Percentiles rank a stretch among this genome's conserved stretches.
These are phyloP conservation scores for Nothoprocta perdicaria DNA, from an alignment of 2,113 vertebrate genomes.

Conservation along the genomic window DNA sequence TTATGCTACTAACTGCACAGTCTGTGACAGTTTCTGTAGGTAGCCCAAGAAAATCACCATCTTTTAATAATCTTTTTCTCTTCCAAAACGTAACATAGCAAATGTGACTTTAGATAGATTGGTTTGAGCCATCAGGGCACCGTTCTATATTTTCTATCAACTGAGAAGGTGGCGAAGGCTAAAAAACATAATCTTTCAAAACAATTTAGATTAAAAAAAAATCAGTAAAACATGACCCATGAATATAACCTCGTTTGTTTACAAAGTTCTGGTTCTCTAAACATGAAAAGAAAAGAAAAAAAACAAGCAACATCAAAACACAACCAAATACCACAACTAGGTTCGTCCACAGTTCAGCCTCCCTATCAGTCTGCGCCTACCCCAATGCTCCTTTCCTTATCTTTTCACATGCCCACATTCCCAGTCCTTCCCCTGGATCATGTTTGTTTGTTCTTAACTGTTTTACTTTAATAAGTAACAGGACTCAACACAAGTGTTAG, in stretches of 20 bases:
- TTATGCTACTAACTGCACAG: neutral
- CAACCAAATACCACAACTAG: neutral
- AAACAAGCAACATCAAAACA: neutral
- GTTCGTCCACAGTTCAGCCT: neutral
- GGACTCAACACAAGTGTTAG: accelerated
- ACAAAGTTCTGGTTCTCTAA: neutral
- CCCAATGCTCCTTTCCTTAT: neutral
- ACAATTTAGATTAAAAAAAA: neutral
- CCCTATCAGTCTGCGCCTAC: neutral
- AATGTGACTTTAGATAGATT: neutral
- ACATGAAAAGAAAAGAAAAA: neutral
- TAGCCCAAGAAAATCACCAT: neutral
- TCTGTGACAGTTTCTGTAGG: neutral
- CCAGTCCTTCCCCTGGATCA: neutral
- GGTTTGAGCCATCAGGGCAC: neutral
- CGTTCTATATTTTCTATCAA: neutral
- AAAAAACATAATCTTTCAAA: neutral
- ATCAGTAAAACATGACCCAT: neutral
- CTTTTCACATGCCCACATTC: neutral
- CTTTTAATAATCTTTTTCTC: neutral
- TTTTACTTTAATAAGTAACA: neutral
- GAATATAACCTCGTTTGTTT: neutral
- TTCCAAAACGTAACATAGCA: neutral
- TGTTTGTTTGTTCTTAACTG: neutral
- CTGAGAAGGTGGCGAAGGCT: neutral